phyloP scores from a whole-genome alignment of 2,888 invertebrate species.

The Dendrolimus pini region DNA sequence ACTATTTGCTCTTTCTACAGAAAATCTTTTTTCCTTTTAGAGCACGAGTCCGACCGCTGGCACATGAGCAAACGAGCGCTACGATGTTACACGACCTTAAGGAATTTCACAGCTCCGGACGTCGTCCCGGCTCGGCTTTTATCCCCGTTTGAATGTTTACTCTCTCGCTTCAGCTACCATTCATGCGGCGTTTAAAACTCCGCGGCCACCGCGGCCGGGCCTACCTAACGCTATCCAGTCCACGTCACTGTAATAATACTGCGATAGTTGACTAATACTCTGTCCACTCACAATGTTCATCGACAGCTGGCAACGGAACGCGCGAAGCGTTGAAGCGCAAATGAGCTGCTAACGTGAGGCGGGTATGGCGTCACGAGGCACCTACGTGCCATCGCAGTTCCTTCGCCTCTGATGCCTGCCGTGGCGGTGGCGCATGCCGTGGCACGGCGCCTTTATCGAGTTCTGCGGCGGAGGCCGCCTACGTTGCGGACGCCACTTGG shows the following conservation, averaged over 20 bases:
- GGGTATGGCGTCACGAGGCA: slow-evolving; percentile 15
- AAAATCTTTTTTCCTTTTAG: slow-evolving; percentile 72
- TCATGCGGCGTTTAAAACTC: slow-evolving; percentile 61
- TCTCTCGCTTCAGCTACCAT: slow-evolving; percentile 72
- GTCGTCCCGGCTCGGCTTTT: slow-evolving; percentile 53
- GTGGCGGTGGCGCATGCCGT: slow-evolving; percentile 63
- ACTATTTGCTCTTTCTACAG: slow-evolving; percentile 68
- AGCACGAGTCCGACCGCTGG: slow-evolving; percentile 65
- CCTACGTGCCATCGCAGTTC: slow-evolving; percentile 70
- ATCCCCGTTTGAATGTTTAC: slow-evolving; percentile 68
- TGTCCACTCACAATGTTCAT: slow-evolving; percentile 72
- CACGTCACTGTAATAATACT: slow-evolving; percentile 76
- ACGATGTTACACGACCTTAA: slow-evolving; percentile 69
- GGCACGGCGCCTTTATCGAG: slow-evolving; percentile 58
- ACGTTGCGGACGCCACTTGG: slow-evolving; percentile 65
- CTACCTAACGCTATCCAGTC: slow-evolving; percentile 71
- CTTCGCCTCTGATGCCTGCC: slow-evolving; percentile 63
- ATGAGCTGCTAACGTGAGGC: slow-evolving; percentile 52
- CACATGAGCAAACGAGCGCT: slow-evolving; percentile 69
- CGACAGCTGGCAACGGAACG: slow-evolving; percentile 72
- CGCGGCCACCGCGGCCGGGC: slow-evolving; percentile 66
- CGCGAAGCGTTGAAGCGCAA: slow-evolving; percentile 72
- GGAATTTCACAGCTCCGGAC: slow-evolving; percentile 73
- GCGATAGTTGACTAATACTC: slow-evolving; percentile 77
- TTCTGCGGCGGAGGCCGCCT: slow-evolving; percentile 54